Evolutionary conservation across 2,888 invertebrate genomes (phyloP).

Genomic region (Macaria notata): DNA sequence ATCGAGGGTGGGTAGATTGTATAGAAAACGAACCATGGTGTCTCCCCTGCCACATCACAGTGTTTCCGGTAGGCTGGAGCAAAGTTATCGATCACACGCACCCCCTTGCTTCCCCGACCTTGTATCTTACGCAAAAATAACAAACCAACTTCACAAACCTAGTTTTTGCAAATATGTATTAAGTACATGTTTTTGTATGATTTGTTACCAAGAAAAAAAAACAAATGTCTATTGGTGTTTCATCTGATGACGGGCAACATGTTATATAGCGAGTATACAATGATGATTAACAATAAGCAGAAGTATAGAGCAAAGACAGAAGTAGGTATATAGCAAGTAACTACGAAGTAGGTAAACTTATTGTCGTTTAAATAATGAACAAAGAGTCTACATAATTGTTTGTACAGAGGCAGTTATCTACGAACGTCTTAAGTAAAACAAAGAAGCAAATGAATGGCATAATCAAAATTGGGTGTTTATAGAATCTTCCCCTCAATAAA

Average conservation of each 20-base stretch:
- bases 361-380: too few relatives aligned
- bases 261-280: too few relatives aligned
- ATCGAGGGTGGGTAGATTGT: neutral
- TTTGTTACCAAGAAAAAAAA: too few relatives aligned
- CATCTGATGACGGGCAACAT: too few relatives aligned
- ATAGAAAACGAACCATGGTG: constrained; percentile 1
- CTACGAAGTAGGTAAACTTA: too few relatives aligned
- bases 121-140: constrained; percentile 17
- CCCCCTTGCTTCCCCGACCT: constrained; percentile 18
- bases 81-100: constrained; percentile 16
- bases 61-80: constrained; percentile 15
- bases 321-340: too few relatives aligned
- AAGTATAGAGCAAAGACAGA: too few relatives aligned
- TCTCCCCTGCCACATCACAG: constrained; percentile 6
- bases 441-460: constrained; percentile 44
- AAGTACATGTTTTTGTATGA: too few relatives aligned
- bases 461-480: constrained; percentile 61
- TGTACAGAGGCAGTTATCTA: too few relatives aligned
- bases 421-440: constrained; percentile 27
- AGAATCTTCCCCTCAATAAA: constrained; percentile 60
- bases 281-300: too few relatives aligned
- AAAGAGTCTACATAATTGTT: too few relatives aligned
- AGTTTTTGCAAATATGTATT: constrained; percentile 1
- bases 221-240: too few relatives aligned
- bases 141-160: constrained; percentile 7